Evolutionary conservation across 2,797 vertebrate species (phyloP), one percentile per base, ranked within the genome.

Genomic region (Todus mexicanus): DNA sequence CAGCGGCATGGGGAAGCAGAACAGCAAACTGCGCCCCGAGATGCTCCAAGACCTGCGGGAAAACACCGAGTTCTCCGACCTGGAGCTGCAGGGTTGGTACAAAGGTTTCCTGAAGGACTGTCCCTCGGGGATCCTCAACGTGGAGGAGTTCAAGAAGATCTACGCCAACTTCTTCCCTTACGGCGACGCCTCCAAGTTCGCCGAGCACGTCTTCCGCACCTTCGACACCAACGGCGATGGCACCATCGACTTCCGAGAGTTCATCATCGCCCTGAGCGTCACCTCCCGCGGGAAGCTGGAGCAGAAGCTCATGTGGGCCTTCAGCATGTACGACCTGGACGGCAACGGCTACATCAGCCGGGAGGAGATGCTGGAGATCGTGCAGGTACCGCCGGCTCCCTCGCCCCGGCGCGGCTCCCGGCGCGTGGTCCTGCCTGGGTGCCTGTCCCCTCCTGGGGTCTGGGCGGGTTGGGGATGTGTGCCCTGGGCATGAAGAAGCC

Each of bases 171-270:
- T 98, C 97, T 98, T 98, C 94, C 98, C 98, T 9, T 98, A 98
- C 0, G 98, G 98, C 0, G 98, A 98, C 0, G 98, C 98, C 92
- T 98, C 98, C 95, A 98, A 98, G 93, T 98, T 98, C 0, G 98
- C 98, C 0, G 97, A 98, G 96, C 98, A 98, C 0, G 98, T 98
- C 89, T 98, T 98, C 97, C 98, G 98, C 90, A 98, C 98, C 60
- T 98, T 98, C 11, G 98, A 98, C 97, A 98, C 98, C 94, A 98
- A 98, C 59, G 97, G 98, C 2, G 98, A 98, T 0, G 98, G 98
- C 90, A 98, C 98, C 94, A 98, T 98, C 48, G 98, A 98, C 89
- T 98, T 98, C 93, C 95, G 98, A 91, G 98, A 98, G 97, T 98
- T 98, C 97, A 98, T 98, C 96, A 98, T 98, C 9, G 98, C 98